Evolutionary conservation across 1,140 invertebrate genomes (phyloP).

Genomic region (Drosophila orena): DNA sequence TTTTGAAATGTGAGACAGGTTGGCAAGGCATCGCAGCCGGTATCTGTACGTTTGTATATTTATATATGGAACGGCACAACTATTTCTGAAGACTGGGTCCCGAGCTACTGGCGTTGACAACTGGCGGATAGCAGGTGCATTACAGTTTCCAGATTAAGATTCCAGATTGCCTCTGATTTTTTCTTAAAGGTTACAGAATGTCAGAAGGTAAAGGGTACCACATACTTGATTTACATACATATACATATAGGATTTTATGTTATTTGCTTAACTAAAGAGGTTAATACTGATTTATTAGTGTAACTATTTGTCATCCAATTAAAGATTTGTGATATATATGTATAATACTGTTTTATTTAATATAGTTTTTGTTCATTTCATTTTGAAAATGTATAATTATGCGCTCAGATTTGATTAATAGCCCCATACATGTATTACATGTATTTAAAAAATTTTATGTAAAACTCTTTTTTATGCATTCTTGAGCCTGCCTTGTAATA

Average conservation of each 20-base stretch:
- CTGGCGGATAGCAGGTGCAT: slow-evolving; percentile 65
- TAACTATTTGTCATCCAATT: background rate
- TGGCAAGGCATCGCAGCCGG: slow-evolving; percentile 56
- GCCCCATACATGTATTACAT: no score
- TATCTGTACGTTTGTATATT: slow-evolving; percentile 37
- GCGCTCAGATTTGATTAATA: no score
- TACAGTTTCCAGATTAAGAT: slow-evolving; percentile 44
- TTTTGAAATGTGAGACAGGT: slow-evolving; percentile 83
- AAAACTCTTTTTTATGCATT: background rate
- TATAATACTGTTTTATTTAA: background rate
- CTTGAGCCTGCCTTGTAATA: slow-evolving; percentile 1
- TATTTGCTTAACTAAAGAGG: background rate
- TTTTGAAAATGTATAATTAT: no score
- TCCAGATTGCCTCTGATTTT: slow-evolving; percentile 25
- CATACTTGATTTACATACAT: background rate
- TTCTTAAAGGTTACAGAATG: slow-evolving; percentile 24
- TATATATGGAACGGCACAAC: slow-evolving; percentile 25
- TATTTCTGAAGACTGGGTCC: slow-evolving; percentile 39
- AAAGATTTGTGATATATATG: background rate
- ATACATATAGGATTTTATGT: background rate
- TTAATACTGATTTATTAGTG: background rate
- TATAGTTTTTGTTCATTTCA: no score
- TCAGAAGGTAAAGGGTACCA: slow-evolving; percentile 15
- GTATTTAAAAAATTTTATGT: no score
- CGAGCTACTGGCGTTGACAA: slow-evolving; percentile 79